Conservation (phyloP, 2,888 invertebrate species). For the Drosophila glabriapex region DNA sequence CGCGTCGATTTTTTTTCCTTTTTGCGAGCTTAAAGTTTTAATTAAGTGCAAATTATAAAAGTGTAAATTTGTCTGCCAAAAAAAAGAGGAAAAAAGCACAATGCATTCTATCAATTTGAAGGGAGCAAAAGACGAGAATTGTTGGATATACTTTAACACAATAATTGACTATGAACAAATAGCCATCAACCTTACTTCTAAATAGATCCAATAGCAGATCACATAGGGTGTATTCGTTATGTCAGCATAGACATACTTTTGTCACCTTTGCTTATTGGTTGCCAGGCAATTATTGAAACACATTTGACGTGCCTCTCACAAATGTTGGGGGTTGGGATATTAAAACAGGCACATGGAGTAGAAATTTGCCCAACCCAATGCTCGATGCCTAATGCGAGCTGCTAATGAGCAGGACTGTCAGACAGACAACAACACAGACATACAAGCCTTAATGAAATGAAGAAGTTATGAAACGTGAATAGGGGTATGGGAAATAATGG, state of each 20-base stretch:
- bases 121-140: too few relatives aligned
- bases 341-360: slow-evolving; percentile 10
- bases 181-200: not conserved
- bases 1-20: slow-evolving; percentile 29
- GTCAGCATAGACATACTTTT: not conserved
- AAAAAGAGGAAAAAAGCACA: slow-evolving; percentile 11
- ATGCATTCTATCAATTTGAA: not conserved
- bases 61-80: slow-evolving; percentile 53
- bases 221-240: not conserved
- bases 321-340: slow-evolving; percentile 43
- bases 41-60: slow-evolving; percentile 80
- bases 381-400: slow-evolving; percentile 24
- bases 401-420: slow-evolving; percentile 55
- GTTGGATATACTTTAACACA: not conserved
- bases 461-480: slow-evolving; percentile 36
- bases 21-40: slow-evolving; percentile 61
- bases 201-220: not conserved
- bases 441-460: slow-evolving; percentile 38
- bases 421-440: slow-evolving; percentile 10
- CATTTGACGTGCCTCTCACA: slow-evolving; percentile 56
- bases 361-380: not conserved
- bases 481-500: not conserved
- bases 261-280: not conserved
- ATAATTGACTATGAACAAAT: not conserved
- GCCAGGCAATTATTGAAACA: slow-evolving; percentile 62